These are phyloP conservation scores for Vannuccia rotundouncinata DNA, from an alignment of 2,888 invertebrate species.

Conservation along the genomic window DNA sequence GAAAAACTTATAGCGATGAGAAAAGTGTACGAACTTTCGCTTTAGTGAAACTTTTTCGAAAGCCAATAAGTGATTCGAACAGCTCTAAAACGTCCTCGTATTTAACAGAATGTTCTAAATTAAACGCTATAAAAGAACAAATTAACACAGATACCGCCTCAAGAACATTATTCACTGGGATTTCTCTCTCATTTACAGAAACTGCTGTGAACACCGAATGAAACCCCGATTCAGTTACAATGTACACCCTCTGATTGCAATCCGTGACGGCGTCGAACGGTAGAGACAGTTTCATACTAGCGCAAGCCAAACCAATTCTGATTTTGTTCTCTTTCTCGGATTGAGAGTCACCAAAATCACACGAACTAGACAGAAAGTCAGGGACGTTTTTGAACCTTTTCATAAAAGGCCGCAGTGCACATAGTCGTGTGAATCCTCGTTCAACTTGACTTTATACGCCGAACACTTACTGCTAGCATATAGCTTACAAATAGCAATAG, in stretches of 20 bases:
- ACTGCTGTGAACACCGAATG: not conserved
- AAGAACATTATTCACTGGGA: not conserved
- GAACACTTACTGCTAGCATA: constrained; percentile 26
- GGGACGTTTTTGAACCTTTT: constrained; percentile 26
- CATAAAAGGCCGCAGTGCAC: constrained; percentile 26
- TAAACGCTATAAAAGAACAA: not conserved
- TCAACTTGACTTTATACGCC: constrained; percentile 26
- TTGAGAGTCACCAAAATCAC: constrained; percentile 26
- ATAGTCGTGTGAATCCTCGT: constrained; percentile 26
- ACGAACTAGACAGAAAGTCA: constrained; percentile 26
- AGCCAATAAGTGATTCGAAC: not conserved
- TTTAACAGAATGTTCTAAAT: not conserved
- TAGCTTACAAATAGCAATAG: constrained; percentile 26
- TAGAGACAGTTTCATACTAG: not conserved
- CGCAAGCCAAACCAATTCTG: constrained; percentile 21
- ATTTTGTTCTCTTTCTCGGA: constrained; percentile 26
- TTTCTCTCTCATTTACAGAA: not conserved
- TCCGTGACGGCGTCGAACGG: not conserved
- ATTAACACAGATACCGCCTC: not conserved
- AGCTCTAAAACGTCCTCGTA: not conserved
- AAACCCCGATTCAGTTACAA: not conserved
- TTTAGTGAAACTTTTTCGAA: not conserved
- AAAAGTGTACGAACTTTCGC: not conserved
- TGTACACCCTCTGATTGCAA: not conserved
- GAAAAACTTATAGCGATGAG: constrained; percentile 9